A percentile compares a stretch with the other conserved stretches of the same genome.
These are phyloP conservation scores for Ophion costatus DNA, from an alignment of 2,888 invertebrate genomes.

Conservation along the genomic window DNA sequence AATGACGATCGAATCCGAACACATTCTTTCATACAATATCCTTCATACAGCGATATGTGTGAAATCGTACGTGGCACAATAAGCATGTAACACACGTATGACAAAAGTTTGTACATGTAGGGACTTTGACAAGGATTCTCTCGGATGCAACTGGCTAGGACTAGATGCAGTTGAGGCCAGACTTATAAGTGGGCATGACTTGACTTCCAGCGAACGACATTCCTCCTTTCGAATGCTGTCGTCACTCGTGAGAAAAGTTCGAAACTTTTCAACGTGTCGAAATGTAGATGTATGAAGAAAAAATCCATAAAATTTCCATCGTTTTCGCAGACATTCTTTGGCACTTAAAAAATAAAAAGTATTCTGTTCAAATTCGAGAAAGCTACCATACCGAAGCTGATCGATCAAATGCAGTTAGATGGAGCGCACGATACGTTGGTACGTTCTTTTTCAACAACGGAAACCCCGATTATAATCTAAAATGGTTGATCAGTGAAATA, in stretches of 20 bases:
- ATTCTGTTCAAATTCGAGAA: background rate
- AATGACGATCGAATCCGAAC: background rate
- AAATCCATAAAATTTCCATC: background rate
- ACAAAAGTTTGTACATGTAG: background rate
- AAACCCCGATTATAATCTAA: background rate
- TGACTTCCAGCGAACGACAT: slow-evolving; percentile 1
- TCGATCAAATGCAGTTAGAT: background rate
- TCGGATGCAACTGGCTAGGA: slow-evolving; percentile 6
- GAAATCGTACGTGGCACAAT: background rate
- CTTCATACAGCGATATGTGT: background rate
- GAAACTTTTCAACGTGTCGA: slow-evolving; percentile 9
- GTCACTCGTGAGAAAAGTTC: background rate
- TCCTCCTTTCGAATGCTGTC: slow-evolving; percentile 2
- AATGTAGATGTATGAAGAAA: background rate
- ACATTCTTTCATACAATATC: background rate
- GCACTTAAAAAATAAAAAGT: background rate
- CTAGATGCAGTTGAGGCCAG: background rate
- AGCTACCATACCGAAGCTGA: background rate
- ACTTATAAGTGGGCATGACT: background rate
- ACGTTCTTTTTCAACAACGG: background rate
- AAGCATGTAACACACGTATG: background rate
- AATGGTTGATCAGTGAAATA: background rate
- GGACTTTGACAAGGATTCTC: background rate
- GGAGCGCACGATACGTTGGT: background rate
- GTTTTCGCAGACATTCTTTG: background rate